phyloP scores from a whole-genome alignment of 2,888 invertebrate species.

The Dryococelus australis region DNA sequence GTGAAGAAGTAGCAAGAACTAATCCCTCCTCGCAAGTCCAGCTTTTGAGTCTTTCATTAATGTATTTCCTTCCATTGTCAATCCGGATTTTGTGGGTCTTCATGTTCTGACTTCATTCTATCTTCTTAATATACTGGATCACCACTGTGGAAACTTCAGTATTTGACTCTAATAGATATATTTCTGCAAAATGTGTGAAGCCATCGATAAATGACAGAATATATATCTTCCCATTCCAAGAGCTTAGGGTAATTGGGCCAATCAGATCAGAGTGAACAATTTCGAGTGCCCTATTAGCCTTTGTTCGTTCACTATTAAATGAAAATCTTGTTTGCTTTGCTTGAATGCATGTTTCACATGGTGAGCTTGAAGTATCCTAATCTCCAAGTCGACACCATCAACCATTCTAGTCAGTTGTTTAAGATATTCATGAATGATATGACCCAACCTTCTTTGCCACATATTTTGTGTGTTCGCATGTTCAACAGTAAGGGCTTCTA shows the following conservation, averaged over 20 bases:
- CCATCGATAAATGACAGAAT: background rate
- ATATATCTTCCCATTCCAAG: background rate
- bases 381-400: background rate
- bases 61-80: background rate
- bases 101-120: background rate
- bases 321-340: background rate
- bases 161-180: background rate
- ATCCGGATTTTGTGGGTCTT: too few species aligned
- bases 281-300: background rate
- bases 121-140: background rate
- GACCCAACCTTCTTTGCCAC: background rate
- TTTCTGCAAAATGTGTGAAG: background rate
- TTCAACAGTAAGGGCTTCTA: background rate
- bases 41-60: background rate
- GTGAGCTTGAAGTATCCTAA: background rate
- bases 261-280: background rate
- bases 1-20: background rate
- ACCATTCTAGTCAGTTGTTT: background rate
- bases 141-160: background rate
- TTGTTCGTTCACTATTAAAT: background rate
- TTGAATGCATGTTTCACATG: background rate
- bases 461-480: background rate
- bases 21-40: background rate
- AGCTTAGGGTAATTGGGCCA: background rate
- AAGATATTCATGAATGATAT: background rate